A percentile compares a stretch with the other conserved stretches of the same genome.
phyloP scores from a whole-genome alignment of 1,140 invertebrate species.

The Trichonephila clavata region DNA sequence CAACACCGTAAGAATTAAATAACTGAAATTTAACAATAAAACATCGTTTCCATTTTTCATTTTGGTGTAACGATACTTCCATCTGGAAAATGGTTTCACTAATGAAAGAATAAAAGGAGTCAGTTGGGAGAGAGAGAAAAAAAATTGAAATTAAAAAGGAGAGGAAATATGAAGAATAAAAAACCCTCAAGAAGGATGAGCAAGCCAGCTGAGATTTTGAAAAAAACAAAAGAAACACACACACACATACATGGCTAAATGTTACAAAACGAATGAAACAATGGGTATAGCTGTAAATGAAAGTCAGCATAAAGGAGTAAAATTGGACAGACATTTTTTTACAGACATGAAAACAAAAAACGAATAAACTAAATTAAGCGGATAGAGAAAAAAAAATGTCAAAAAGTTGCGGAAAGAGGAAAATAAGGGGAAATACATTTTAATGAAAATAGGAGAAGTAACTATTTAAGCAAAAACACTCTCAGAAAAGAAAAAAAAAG shows the following conservation, averaged over 20 bases:
- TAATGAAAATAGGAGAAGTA: slow-evolving; percentile 35
- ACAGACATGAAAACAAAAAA: not conserved
- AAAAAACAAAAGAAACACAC: slow-evolving; percentile 1
- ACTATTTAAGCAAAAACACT: slow-evolving; percentile 9
- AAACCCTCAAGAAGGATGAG: not conserved
- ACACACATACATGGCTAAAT: not conserved
- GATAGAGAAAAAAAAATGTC: not conserved
- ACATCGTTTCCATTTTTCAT: too few species aligned
- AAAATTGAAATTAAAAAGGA: not conserved
- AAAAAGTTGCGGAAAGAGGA: not conserved
- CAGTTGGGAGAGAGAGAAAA: not conserved
- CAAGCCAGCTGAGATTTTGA: not conserved
- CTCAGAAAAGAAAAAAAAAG: not conserved
- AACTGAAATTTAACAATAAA: too few species aligned
- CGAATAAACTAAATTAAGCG: slow-evolving; percentile 17
- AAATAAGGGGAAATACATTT: slow-evolving; percentile 12
- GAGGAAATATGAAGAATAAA: not conserved
- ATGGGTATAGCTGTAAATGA: slow-evolving; percentile 11
- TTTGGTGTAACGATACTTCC: too few species aligned
- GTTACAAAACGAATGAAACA: slow-evolving; percentile 1
- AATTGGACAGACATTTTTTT: not conserved
- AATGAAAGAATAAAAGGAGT: too few species aligned
- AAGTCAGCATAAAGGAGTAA: not conserved
- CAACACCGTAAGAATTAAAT: too few species aligned
- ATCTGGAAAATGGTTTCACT: too few species aligned